phyloP scores from a whole-genome alignment of 2,113 vertebrate species.

The Platichthys flesus region DNA sequence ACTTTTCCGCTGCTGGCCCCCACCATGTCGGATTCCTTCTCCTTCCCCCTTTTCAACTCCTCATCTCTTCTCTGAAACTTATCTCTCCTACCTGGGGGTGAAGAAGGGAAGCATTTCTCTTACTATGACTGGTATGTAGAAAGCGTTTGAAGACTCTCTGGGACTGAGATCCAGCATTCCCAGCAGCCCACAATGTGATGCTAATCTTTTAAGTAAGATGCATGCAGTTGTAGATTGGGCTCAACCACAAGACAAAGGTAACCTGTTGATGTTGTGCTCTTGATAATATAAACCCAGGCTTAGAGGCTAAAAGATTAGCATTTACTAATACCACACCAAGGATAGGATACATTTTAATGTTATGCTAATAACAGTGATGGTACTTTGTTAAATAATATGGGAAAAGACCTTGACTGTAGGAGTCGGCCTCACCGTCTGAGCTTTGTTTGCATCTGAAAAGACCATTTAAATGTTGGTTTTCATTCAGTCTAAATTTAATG shows the following conservation, averaged over 20 bases:
- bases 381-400: conserved; percentile 45
- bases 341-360: conserved; percentile 47
- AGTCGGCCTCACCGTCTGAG: conserved; percentile 17
- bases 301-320: conserved; percentile 74
- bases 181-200: conserved; percentile 65
- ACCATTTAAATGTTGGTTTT: conserved; percentile 25
- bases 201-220: conserved; percentile 69
- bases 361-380: conserved; percentile 45
- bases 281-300: conserved; percentile 57
- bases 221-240: conserved; percentile 67
- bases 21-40: conserved; percentile 22
- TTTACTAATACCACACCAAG: conserved; percentile 55
- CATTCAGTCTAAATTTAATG: neutral
- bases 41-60: neutral
- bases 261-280: conserved; percentile 65
- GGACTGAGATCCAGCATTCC: conserved; percentile 60
- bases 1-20: conserved; percentile 76
- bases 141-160: conserved; percentile 46
- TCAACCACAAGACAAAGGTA: conserved; percentile 65
- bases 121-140: conserved; percentile 52
- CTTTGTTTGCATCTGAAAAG: conserved; percentile 21
- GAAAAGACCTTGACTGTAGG: neutral
- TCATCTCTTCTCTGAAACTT: conserved; percentile 45
- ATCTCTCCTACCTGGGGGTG: conserved; percentile 45
- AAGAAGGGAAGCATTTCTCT: neutral